Base-by-base conservation (phyloP, 2,113 vertebrate species). In the Fulmarus glacialis region DNA sequence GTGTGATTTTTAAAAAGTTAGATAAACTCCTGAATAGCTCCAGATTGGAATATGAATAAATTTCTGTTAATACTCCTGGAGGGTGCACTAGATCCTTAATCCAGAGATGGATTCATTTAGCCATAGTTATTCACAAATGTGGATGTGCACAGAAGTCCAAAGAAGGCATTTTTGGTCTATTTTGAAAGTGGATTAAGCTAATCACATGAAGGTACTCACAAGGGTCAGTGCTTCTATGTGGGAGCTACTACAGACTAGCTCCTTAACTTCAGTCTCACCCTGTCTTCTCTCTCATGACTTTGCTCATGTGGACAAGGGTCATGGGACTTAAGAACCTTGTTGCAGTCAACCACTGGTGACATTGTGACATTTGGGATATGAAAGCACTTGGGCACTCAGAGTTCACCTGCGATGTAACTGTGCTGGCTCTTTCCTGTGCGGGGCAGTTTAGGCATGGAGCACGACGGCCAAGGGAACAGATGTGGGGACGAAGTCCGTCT, bases 401-500 rank as follows among this genome's bases (percentile, higher is more conserved):
- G 63, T 59, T 53, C 11, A 3, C 21, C 73, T 15, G 9, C 1
- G 8, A 5, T 1, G 2, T 83, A 63, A 86, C 87, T 8, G 22
- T 72, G 19, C 81, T 93, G 84, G n/a, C 72, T 84, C 22, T 92
- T 42, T 74, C 62, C 42, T 87, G 20, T 4, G 52, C 0, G 83
- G 66, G 70, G 48, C 98, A 99, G 99, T 87, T 98, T 99, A 95
- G 99, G 99, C 71, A 99, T 99, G 99, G 99, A 99, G 95, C 99
- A 99, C 0, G 99, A 99, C 0, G 99, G 99, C 20, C 99, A 99
- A 97, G 99, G 99, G 77, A 99, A 99, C 97, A 99, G 99, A 83
- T 99, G 99, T 1, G 99, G 99, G 15, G 99, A 99, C 3, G 99
- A 99, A 98, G 99, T 99, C 47, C 98, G 99, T 58, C 98, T 99